phyloP scores from a whole-genome alignment of 2,797 vertebrate genomes.

The Enteromius anoplus region DNA sequence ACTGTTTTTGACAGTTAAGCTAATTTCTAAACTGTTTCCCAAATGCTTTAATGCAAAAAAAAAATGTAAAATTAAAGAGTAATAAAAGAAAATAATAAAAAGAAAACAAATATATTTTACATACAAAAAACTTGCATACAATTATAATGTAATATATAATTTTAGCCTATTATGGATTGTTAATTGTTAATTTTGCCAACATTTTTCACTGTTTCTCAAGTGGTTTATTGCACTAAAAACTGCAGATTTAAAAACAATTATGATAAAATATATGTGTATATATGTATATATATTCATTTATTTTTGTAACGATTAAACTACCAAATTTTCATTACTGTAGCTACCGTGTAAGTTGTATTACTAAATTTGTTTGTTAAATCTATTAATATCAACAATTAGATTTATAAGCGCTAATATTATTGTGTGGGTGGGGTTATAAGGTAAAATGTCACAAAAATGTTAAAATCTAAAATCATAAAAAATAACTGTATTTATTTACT shows the following conservation, averaged over 20 bases:
- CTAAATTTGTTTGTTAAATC: not conserved
- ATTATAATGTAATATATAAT: not conserved
- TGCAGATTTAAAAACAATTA: not conserved
- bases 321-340: not conserved
- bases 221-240: not conserved
- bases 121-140: not conserved
- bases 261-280: too few species aligned
- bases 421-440: not conserved
- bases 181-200: not conserved
- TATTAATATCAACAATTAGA: not conserved
- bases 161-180: not conserved
- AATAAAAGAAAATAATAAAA: not conserved
- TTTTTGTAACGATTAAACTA: not conserved
- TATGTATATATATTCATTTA: not conserved
- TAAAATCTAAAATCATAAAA: not conserved
- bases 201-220: not conserved
- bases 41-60: not conserved
- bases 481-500: not conserved
- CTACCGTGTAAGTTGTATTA: not conserved
- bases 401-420: not conserved
- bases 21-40: not conserved
- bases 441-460: not conserved
- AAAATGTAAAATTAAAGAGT: too few species aligned
- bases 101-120: too few species aligned
- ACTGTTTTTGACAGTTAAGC: not conserved